Percentiles rank a stretch among this genome's conserved stretches.
phyloP scores from a whole-genome alignment of 2,113 vertebrate genomes.

The Sapajus apella region DNA sequence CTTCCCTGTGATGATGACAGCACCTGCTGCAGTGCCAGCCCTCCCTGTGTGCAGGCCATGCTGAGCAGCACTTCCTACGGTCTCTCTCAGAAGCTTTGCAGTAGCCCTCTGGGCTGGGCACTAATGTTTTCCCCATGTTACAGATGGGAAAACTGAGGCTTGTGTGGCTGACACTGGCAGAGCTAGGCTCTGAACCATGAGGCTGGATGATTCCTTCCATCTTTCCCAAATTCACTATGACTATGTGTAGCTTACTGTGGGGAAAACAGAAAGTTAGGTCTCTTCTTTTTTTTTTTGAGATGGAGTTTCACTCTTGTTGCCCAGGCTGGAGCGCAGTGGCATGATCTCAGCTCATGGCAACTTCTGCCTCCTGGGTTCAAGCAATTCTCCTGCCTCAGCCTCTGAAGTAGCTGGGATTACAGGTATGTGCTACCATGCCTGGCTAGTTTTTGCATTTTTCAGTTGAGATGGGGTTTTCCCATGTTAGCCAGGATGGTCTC shows the following conservation, averaged over 20 bases:
- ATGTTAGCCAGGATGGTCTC: too few species aligned
- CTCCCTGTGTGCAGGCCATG: background rate
- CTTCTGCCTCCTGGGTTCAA: too few species aligned
- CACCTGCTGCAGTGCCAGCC: fast-evolving
- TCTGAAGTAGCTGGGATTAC: too few species aligned
- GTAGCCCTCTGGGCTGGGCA: fast-evolving
- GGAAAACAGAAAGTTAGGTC: background rate
- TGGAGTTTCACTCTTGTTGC: too few species aligned
- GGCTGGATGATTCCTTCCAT: background rate
- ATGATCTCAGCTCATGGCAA: too few species aligned
- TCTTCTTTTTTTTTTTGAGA: background rate
- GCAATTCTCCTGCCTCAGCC: too few species aligned
- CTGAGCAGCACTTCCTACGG: background rate
- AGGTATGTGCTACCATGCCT: too few species aligned
- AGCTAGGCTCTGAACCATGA: background rate
- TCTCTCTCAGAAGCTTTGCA: background rate
- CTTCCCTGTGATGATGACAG: background rate
- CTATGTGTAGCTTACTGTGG: fast-evolving
- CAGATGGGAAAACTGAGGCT: background rate
- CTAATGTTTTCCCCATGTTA: fast-evolving
- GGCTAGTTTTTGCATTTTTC: too few species aligned
- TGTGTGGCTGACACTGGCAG: fast-evolving
- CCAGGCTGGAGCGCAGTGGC: too few species aligned
- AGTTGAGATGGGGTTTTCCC: too few species aligned
- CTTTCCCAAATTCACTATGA: background rate